Evolutionary conservation across 2,888 invertebrate genomes (phyloP).

Genomic region (Chrysotoxum bicinctum): DNA sequence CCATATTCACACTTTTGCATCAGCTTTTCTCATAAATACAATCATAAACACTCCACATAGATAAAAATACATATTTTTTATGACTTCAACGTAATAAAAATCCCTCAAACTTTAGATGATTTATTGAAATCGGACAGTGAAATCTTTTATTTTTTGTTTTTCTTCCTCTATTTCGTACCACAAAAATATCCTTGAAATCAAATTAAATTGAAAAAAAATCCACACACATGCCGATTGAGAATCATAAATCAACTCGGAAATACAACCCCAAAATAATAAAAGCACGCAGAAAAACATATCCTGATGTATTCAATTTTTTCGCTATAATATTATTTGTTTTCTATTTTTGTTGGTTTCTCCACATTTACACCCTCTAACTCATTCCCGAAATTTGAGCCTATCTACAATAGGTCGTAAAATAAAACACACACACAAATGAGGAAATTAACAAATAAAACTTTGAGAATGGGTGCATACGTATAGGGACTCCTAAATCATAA

Average conservation of each 20-base stretch:
- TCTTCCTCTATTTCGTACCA: background rate
- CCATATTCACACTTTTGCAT: constrained; percentile 53
- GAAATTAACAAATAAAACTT: constrained; percentile 4
- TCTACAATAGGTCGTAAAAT: constrained; percentile 63
- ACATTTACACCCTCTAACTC: constrained; percentile 24
- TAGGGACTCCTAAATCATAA: constrained; percentile 8
- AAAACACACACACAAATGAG: background rate
- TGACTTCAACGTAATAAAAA: constrained; percentile 60
- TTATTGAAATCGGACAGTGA: constrained; percentile 68
- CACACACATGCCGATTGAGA: constrained; percentile 41
- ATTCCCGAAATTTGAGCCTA: constrained; percentile 37
- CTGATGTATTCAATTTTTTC: constrained; percentile 15
- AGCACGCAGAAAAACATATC: constrained; percentile 27
- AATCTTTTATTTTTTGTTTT: constrained; percentile 46
- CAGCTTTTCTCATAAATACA: constrained; percentile 52
- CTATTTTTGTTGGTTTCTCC: constrained; percentile 12
- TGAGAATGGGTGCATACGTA: background rate
- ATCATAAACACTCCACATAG: constrained; percentile 53
- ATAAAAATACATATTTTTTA: constrained; percentile 41
- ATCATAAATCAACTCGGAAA: constrained; percentile 61
- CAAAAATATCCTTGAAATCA: constrained; percentile 57
- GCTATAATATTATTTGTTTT: background rate
- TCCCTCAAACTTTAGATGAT: constrained; percentile 51
- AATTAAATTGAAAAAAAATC: constrained; percentile 55
- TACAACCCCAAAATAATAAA: constrained; percentile 26